Evolutionary conservation across 2,797 vertebrate genomes (phyloP), one percentile per base, ranked within the genome.

Genomic region (Pipistrellus kuhlii): DNA sequence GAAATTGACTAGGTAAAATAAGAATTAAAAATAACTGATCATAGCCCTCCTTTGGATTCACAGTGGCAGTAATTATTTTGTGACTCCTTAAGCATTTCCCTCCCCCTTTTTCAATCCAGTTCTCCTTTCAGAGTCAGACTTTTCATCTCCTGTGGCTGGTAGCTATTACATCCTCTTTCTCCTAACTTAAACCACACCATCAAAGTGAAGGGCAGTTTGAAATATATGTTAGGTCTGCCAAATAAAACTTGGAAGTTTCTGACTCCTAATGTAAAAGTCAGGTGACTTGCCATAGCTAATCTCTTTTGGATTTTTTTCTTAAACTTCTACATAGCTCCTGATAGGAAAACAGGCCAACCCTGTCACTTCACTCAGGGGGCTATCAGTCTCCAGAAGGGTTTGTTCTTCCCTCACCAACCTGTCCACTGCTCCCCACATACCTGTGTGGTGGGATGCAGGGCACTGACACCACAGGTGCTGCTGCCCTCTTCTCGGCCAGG

Each of bases 381-480:
- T 76, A 13, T 62, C 32, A 46, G n/a, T 44, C 23, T 80, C 48
- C 15, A 46, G 38, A 23, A 62, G 30, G 41, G 13, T 15, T 57
- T 8, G 55, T 84, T 66, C 77, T 30, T 30, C 57, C 72, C 46
- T 81, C 48, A 20, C 7, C 17, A 64, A 62, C 90, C 77, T 59
- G 8, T 25, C 71, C 41, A 46, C 27, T n/a, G n/a, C 30, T 69
- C 35, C 72, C 87, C n/a, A 48, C 20, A 0, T 98, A 99, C 99
- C 99, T 99, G 98, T 99, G 99, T 0, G 99, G 99, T 4, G 99
- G 99, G 83, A 99, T 99, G 96, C 99, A 99, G 85, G 99, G 99
- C 93, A 99, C 99, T 0, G 99, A 99, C 90, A 99, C 99, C 57
- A 99, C 99, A 0, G 99, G 99, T 0, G 99, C 99, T 0, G 99